These are phyloP conservation scores for Tenthredo livida DNA, from an alignment of 2,888 invertebrate species.

Conservation along the genomic window DNA sequence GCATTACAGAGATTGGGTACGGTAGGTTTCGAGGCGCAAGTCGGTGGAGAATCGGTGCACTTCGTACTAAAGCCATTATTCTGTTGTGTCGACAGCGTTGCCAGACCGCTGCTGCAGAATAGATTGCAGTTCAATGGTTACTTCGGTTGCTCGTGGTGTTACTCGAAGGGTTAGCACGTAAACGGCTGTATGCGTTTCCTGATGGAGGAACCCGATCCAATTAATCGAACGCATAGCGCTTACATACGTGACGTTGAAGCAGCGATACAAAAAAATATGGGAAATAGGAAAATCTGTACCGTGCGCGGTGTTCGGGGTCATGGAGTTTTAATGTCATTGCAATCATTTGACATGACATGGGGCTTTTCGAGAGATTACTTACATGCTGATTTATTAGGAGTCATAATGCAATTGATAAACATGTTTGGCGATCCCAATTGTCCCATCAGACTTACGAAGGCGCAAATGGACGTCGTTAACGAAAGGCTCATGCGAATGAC, in stretches of 20 bases:
- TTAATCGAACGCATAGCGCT: neutral
- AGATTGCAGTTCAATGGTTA: constrained; percentile 57
- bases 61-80: constrained; percentile 56
- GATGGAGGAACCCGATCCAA: too few relatives aligned
- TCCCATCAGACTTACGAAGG: neutral
- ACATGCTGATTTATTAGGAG: constrained; percentile 1
- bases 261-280: neutral
- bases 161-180: constrained; percentile 45
- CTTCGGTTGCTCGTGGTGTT: constrained; percentile 60
- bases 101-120: constrained; percentile 53
- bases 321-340: neutral
- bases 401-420: neutral
- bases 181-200: constrained; percentile 29
- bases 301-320: neutral
- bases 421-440: neutral
- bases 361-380: constrained; percentile 13
- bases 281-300: neutral
- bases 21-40: constrained; percentile 35
- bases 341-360: neutral
- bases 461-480: constrained; percentile 4
- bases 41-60: constrained; percentile 37
- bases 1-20: constrained; percentile 30
- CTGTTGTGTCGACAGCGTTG: too few relatives aligned
- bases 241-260: neutral
- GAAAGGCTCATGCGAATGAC: constrained; percentile 38